Evolutionary conservation across 1,140 invertebrate species (phyloP).

Genomic region (Aphidius gifuensis): DNA sequence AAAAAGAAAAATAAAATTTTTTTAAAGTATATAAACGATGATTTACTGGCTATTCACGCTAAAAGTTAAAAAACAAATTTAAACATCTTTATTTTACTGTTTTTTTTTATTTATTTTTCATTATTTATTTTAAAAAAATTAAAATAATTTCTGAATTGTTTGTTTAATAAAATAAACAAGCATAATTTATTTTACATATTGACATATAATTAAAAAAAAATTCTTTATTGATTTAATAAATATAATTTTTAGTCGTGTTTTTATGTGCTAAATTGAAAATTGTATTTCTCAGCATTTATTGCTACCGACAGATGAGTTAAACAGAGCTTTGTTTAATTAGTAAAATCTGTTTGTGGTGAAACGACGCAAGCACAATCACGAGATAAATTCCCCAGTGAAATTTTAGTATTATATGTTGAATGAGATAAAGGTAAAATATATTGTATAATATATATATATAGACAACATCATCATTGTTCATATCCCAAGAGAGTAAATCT

Average conservation of each 20-base stretch:
- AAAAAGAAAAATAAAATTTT: too few species aligned
- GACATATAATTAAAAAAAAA: constrained; percentile 13
- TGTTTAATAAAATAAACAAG: constrained; percentile 13
- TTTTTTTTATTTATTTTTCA: constrained; percentile 7
- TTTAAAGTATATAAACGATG: constrained; percentile 41
- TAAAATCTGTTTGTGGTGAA: constrained; percentile 13
- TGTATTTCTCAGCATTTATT: constrained; percentile 3
- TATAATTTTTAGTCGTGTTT: too few species aligned
- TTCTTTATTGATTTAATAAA: too few species aligned
- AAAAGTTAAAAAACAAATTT: too few species aligned
- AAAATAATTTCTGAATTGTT: too few species aligned
- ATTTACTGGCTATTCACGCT: constrained; percentile 30
- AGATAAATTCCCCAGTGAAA: constrained; percentile 6
- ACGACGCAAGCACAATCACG: background rate
- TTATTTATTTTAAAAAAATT: background rate
- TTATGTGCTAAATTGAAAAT: background rate
- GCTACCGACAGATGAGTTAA: constrained; percentile 10
- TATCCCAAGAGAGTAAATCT: too few species aligned
- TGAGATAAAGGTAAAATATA: background rate
- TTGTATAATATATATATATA: too few species aligned
- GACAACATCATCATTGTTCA: too few species aligned
- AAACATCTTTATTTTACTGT: background rate
- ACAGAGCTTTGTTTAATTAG: constrained; percentile 20
- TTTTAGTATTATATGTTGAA: background rate
- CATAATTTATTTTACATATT: constrained; percentile 31